Evolutionary conservation across 2,797 vertebrate species (phyloP).

Genomic region (Serranus cabrilla): DNA sequence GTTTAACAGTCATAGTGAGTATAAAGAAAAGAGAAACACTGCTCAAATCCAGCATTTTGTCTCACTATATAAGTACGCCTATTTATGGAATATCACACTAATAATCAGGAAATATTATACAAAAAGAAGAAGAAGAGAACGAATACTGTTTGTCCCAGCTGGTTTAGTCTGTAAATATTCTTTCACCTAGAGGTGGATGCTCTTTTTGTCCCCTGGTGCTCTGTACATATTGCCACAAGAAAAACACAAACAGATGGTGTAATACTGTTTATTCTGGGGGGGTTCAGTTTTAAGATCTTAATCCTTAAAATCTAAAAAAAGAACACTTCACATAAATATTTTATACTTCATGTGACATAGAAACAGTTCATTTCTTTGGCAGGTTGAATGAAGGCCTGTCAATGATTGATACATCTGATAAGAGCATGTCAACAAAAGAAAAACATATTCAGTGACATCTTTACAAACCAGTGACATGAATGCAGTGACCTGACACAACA

Average conservation of each 20-base stretch:
- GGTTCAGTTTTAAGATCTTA: not conserved
- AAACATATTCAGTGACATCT: not conserved
- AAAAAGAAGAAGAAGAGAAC: not conserved
- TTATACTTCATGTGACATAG: not conserved
- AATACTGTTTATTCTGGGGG: not conserved
- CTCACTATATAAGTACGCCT: not conserved
- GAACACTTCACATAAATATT: no score
- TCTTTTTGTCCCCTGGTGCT: constrained; percentile 1
- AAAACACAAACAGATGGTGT: not conserved
- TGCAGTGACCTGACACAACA: not conserved
- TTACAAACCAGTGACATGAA: constrained; percentile 23
- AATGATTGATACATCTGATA: constrained; percentile 17
- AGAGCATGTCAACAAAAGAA: not conserved
- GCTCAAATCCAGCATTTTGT: not conserved
- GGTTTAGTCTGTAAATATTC: not conserved
- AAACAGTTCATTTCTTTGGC: not conserved
- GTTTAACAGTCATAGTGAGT: not conserved
- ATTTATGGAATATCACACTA: not conserved
- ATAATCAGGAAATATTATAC: not conserved
- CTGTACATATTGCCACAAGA: not conserved
- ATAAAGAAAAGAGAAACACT: not conserved
- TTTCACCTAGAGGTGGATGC: not conserved
- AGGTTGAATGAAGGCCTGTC: not conserved
- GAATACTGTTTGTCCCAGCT: not conserved
- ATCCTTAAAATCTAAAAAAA: not conserved